A percentile compares a stretch with the other conserved stretches of the same genome.
Conservation (phyloP, 2,113 vertebrate genomes). For the Orthochromis malagaraziensis region DNA sequence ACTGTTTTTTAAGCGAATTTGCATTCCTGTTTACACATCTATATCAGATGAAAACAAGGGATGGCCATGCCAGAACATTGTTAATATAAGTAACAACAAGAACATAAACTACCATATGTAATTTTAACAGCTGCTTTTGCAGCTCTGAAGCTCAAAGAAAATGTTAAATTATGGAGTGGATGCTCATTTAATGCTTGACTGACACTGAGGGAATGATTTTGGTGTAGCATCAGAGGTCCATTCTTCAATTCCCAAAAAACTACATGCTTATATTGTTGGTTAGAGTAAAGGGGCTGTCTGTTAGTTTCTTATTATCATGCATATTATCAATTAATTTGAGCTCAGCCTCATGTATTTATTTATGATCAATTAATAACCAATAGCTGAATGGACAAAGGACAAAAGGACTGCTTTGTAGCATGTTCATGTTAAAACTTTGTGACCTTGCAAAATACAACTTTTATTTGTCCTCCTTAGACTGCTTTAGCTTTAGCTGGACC, state of each 20-base stretch:
- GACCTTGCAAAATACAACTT: not conserved
- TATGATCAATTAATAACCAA: not conserved
- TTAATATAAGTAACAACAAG: not conserved
- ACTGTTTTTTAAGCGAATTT: not conserved
- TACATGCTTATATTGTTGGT: not conserved
- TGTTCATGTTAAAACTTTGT: not conserved
- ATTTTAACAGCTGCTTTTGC: not conserved
- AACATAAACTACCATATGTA: not conserved
- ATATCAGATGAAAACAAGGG: not conserved
- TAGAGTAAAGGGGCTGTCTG: not conserved
- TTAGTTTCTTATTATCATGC: not conserved
- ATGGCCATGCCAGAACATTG: not conserved
- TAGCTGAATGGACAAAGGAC: not conserved
- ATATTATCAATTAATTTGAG: not conserved
- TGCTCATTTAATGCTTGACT: not conserved
- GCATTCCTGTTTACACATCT: slow-evolving; percentile 2
- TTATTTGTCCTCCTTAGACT: not conserved
- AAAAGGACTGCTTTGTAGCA: not conserved
- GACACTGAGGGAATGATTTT: not conserved
- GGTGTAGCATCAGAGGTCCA: not conserved
- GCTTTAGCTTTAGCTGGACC: not conserved
- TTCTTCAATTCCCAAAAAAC: not conserved
- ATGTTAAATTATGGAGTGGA: not conserved
- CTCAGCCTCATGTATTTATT: not conserved
- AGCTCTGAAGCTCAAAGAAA: not conserved